Base-by-base conservation (phyloP, 2,113 vertebrate genomes). In the Nesoenas mayeri region DNA sequence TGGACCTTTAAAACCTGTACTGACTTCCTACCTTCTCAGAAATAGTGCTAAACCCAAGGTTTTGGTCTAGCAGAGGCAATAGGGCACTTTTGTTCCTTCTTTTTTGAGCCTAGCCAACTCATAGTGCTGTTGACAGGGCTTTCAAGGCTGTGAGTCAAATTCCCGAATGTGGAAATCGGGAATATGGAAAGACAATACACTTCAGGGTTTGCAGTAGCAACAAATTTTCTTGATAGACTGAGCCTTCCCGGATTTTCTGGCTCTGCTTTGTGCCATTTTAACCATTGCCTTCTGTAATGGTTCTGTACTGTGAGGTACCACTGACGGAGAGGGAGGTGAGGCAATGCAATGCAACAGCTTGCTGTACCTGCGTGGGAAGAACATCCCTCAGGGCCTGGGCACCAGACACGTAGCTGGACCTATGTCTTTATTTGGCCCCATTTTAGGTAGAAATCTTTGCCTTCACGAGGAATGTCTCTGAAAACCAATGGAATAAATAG, bases 341-440 rank as follows among this genome's bases (percentile, higher is more conserved):
- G 8, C 60, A 85, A 20, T 1, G 6, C 5, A 29, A 20, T 1
- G 6, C 6, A 29, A 28, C 10, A 79, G 38, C 24, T 69, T 19
- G 1, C 32, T 51, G 81, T 13, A 42, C 18, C 29, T 87, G 7
- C 7, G 2, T 29, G 24, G 14, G 38, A 70, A 31, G 36, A 73
- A 4, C 36, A 40, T 66, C 31, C 28, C 22, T 54, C 2, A 3
- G 36, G 28, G 34, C 15, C 32, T 80, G 36, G 21, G 3, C 51
- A 22, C 32, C 57, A 72, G 32, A 29, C 7, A 12, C 1, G 1
- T 1, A 15, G 20, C 42, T 94, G 58, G 67, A 48, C 40, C 7
- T 0, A 0, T 48, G 14, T 34, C 53, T 79, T 79, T 50, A 20
- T n/a, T 86, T 78, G 34, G 8, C 18, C 26, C 8, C 40, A 2